A percentile compares a stretch with the other conserved stretches of the same genome.
These are phyloP conservation scores for Thamnaconus septentrionalis DNA, from an alignment of 2,113 vertebrate species.

Conservation along the genomic window DNA sequence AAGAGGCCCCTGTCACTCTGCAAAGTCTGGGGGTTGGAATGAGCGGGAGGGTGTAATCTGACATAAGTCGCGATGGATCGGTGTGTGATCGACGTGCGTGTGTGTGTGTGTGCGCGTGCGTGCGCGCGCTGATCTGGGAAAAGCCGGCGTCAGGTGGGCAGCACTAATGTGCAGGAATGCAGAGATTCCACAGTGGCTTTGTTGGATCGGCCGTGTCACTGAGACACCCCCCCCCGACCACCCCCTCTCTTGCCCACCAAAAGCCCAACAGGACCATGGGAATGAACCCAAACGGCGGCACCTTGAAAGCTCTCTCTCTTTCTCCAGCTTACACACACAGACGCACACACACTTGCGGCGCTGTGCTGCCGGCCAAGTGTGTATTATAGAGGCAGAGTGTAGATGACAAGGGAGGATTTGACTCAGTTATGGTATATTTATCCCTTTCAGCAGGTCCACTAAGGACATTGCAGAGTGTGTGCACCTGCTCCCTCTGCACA, in stretches of 20 bases:
- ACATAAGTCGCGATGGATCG: conserved; percentile 35
- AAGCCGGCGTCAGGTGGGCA: conserved; percentile 70
- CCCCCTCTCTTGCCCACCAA: conserved; percentile 1
- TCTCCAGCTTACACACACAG: conserved; percentile 5
- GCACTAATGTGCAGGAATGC: conserved; percentile 79
- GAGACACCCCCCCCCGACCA: conserved; percentile 34
- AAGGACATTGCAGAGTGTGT: conserved; percentile 10
- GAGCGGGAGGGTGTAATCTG: conserved; percentile 35
- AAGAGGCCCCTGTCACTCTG: not conserved
- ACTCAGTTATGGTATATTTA: conserved; percentile 57
- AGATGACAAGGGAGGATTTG: conserved; percentile 28
- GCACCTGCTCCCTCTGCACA: conserved; percentile 33
- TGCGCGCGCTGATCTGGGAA: conserved; percentile 61
- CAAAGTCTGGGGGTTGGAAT: conserved; percentile 34
- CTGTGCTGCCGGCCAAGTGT: conserved; percentile 32
- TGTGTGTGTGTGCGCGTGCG: conserved; percentile 26
- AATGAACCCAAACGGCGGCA: conserved; percentile 61
- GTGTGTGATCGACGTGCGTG: conserved; percentile 17
- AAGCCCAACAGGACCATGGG: conserved; percentile 64
- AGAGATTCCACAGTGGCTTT: conserved; percentile 77
- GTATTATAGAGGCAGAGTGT: conserved; percentile 29
- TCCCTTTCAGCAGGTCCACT: conserved; percentile 18
- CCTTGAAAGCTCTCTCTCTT: conserved; percentile 58
- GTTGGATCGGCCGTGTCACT: conserved; percentile 67
- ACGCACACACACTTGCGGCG: conserved; percentile 4